A percentile compares a stretch with the other conserved stretches of the same genome.
Conservation (phyloP, 1,140 invertebrate genomes). For the Bombus confusus region DNA sequence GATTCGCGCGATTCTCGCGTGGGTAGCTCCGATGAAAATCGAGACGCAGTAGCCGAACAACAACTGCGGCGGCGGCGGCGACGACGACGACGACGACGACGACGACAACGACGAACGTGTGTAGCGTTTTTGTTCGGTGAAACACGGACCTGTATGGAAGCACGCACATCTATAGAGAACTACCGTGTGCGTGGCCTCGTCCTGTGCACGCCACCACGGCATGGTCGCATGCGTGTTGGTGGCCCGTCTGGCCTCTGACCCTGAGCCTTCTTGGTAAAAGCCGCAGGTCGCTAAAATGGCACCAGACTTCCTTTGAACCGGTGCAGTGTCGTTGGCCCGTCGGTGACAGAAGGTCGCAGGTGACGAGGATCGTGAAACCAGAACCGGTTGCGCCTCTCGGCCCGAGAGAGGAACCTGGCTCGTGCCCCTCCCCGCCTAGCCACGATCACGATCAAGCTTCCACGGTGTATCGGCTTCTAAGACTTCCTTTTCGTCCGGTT, state of each 20-base stretch:
- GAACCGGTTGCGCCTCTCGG: slow-evolving; percentile 62
- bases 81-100: neutral
- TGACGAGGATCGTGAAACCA: slow-evolving; percentile 69
- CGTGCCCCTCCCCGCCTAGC: neutral
- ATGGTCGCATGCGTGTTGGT: slow-evolving; percentile 59
- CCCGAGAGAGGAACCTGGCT: slow-evolving; percentile 57
- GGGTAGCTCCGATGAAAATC: slow-evolving; percentile 38
- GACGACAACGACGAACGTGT: neutral
- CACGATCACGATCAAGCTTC: slow-evolving; percentile 25
- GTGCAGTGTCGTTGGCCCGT: slow-evolving; percentile 70
- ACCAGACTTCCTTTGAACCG: slow-evolving; percentile 73
- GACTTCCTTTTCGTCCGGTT: slow-evolving; percentile 55
- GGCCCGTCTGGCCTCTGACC: slow-evolving; percentile 71
- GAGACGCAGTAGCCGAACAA: slow-evolving; percentile 23
- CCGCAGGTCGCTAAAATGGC: slow-evolving; percentile 72
- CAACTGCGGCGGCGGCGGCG: too few species aligned
- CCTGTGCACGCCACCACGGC: neutral
- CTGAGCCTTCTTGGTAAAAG: slow-evolving; percentile 68
- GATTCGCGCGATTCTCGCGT: neutral
- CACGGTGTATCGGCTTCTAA: slow-evolving; percentile 47
- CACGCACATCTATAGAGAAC: neutral
- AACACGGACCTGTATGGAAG: slow-evolving; percentile 17
- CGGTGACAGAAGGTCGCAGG: slow-evolving; percentile 72
- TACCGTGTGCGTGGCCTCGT: slow-evolving; percentile 34
- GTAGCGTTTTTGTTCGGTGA: slow-evolving; percentile 24